These are phyloP conservation scores for Venturia canescens DNA, from an alignment of 1,140 invertebrate species.

Conservation along the genomic window DNA sequence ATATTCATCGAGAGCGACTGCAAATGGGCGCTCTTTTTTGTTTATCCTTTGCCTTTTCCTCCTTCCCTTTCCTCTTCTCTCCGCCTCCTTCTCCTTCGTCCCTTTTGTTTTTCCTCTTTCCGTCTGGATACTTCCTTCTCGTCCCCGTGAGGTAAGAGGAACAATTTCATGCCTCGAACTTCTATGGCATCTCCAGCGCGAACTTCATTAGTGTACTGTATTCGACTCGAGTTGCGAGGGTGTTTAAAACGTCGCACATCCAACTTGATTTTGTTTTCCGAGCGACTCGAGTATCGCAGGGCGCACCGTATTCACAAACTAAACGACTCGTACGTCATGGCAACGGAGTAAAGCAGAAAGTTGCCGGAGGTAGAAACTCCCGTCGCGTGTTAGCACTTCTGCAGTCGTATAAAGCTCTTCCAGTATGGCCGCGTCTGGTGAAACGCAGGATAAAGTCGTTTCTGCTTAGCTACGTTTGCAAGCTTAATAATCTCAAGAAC, in stretches of 20 bases:
- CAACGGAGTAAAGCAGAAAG: not conserved
- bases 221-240: not conserved
- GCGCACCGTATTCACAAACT: conserved; percentile 24
- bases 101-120: not conserved
- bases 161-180: conserved; percentile 37
- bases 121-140: not conserved
- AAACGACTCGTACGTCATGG: not conserved
- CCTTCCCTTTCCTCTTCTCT: not conserved
- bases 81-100: not conserved
- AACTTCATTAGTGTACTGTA: not conserved
- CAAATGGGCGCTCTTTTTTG: too few relatives aligned
- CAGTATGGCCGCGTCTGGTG: not conserved
- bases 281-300: not conserved
- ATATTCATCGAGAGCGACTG: conserved; percentile 5
- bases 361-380: not conserved
- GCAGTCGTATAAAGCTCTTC: not conserved
- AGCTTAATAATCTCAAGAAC: not conserved
- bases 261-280: conserved; percentile 37
- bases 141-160: not conserved
- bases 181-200: not conserved
- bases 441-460: not conserved
- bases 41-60: not conserved
- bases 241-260: not conserved
- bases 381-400: not conserved
- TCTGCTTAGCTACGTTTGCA: not conserved